A percentile compares a stretch with the other conserved stretches of the same genome.
These are phyloP conservation scores for Drosophila nr. medialis DNA, from an alignment of 2,888 invertebrate species.

Conservation along the genomic window DNA sequence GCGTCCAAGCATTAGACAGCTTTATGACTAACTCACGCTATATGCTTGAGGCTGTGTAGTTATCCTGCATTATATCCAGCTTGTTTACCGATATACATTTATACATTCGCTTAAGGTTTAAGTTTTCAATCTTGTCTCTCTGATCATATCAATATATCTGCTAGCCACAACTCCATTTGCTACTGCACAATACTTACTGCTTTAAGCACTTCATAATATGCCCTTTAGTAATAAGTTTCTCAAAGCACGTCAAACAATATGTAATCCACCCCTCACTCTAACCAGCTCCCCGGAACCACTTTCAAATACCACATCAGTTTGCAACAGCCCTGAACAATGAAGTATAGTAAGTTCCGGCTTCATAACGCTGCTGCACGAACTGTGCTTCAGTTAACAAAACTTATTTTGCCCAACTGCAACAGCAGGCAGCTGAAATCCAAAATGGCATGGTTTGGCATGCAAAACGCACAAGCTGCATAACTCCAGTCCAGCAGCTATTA, in stretches of 20 bases:
- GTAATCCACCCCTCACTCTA: neutral
- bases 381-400: constrained; percentile 49
- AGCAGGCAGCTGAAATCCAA: constrained; percentile 31
- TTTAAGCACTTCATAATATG: constrained; percentile 2
- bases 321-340: constrained; percentile 31
- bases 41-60: neutral
- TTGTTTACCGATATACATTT: neutral
- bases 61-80: neutral
- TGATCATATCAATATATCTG: neutral
- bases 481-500: constrained; percentile 68
- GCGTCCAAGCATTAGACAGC: constrained; percentile 55
- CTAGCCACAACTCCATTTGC: neutral
- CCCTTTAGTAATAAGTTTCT: neutral
- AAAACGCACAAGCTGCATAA: constrained; percentile 45
- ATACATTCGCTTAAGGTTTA: neutral
- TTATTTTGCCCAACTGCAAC: constrained; percentile 36
- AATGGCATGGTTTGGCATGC: constrained; percentile 60
- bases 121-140: neutral
- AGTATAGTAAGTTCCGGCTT: constrained; percentile 67
- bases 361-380: constrained; percentile 48
- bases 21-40: constrained; percentile 40
- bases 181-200: neutral
- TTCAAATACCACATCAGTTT: constrained; percentile 14
- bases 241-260: constrained; percentile 4
- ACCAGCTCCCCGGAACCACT: neutral